Base-by-base conservation (phyloP, 2,113 vertebrate species). In the Phalacrocorax pelagicus region DNA sequence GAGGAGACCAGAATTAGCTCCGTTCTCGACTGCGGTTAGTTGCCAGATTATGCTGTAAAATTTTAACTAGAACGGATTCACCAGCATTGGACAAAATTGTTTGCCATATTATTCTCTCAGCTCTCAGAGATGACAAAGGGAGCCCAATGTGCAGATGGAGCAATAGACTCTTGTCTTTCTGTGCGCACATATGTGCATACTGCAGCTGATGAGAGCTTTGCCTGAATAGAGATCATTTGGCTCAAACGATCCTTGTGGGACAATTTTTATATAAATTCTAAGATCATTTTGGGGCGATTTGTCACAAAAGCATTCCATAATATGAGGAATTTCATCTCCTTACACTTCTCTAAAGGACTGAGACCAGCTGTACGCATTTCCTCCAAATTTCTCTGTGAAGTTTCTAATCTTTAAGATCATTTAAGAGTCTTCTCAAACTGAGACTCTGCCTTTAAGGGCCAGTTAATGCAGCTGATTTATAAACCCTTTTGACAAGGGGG, bases 151-250 rank as follows among this genome's bases (percentile, higher is more conserved):
- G 86, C 82, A 88, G 94, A 69, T 82, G 69, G 47, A 83, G 82
- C 63, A 65, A 11, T 3, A 93, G 86, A 10, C 46, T 73, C 36
- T 75, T 7, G 30, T 90, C 83, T 63, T 59, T 52, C 66, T 92
- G 89, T 5, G 2, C 4, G 38, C 46, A 24, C 89, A 46, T 29
- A 14, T 80, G 63, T 88, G 79, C 40, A 6, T 36, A 6, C 54
- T 90, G 86, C 89, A 96, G 91, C 87, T 77, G 91, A 86, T 13
- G 47, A 75, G 51, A 88, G 74, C 78, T 85, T 38, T 94, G 83
- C 70, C 46, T 94, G 66, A 87, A 59, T 65, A 83, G 90, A 73
- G 32, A 86, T 80, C 58, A n/a, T 95, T 93, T 94, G 88, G 75
- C 74, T 92, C 63, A 51, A 96, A 94, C 2, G 9, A 71, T 93